Percentiles rank a stretch among this genome's conserved stretches.
Evolutionary conservation across 2,113 vertebrate genomes (phyloP).

Genomic region (Nycticryphes semicollaris): DNA sequence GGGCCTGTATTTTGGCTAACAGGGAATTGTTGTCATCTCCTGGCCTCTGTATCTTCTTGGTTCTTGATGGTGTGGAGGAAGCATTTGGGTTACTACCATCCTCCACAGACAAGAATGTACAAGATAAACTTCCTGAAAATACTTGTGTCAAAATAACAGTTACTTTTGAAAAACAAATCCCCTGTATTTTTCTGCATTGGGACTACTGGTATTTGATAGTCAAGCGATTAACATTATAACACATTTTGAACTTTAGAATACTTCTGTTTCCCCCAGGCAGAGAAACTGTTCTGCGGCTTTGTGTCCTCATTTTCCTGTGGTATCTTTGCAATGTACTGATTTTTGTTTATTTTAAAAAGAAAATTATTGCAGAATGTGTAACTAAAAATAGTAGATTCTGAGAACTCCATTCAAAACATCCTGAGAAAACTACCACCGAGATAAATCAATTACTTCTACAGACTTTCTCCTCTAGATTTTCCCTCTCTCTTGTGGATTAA

Average conservation of each 20-base stretch:
- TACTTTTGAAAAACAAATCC: neutral
- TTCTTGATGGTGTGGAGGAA: neutral
- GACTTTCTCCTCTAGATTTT: neutral
- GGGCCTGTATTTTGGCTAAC: neutral
- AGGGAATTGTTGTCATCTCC: neutral
- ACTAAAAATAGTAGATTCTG: conserved; percentile 5
- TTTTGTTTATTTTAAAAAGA: neutral
- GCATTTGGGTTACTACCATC: neutral
- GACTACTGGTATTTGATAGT: neutral
- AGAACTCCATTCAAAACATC: neutral
- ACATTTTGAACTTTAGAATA: neutral
- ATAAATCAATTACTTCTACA: neutral
- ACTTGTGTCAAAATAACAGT: neutral
- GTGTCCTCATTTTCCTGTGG: neutral
- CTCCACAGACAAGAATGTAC: neutral
- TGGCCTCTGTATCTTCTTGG: neutral
- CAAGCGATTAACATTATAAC: neutral
- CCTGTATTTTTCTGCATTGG: neutral
- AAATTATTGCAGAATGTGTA: neutral
- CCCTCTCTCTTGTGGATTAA: neutral
- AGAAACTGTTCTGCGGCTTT: neutral
- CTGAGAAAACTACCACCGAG: neutral
- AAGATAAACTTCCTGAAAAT: neutral
- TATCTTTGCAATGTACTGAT: neutral
- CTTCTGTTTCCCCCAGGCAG: neutral